Evolutionary conservation across 2,797 vertebrate species (phyloP).

Genomic region (Diglossa cyanea): DNA sequence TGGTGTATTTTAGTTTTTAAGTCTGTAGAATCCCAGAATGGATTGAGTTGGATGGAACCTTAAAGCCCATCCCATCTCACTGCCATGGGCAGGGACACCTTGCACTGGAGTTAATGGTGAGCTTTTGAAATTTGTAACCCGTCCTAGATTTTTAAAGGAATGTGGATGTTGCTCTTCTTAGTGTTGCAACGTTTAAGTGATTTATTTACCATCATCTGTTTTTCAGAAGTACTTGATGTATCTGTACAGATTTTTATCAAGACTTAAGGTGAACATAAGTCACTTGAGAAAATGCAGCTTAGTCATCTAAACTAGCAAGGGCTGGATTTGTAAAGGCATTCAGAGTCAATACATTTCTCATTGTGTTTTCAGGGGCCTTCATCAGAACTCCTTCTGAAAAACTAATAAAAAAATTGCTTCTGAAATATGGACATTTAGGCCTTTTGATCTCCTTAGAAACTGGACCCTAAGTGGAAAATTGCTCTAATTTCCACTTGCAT

Average conservation of each 20-base stretch:
- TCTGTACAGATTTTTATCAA: constrained; percentile 66
- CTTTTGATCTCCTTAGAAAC: background rate
- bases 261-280: background rate
- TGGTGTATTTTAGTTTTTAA: background rate
- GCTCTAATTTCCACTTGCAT: background rate
- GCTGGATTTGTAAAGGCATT: background rate
- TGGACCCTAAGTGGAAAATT: background rate
- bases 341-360: background rate
- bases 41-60: background rate
- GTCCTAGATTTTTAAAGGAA: background rate
- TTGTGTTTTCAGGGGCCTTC: background rate
- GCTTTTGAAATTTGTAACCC: background rate
- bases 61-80: too few species aligned
- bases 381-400: background rate
- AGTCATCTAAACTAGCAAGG: background rate
- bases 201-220: background rate
- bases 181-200: constrained; percentile 6
- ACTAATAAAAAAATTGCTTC: background rate
- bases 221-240: constrained; percentile 22
- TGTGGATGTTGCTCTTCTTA: background rate
- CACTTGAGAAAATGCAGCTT: constrained; percentile 21
- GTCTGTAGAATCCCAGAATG: background rate
- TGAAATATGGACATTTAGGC: background rate
- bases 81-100: background rate
- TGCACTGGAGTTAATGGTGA: background rate